phyloP scores from a whole-genome alignment of 1,140 invertebrate genomes.

The Drosophila nikananu region DNA sequence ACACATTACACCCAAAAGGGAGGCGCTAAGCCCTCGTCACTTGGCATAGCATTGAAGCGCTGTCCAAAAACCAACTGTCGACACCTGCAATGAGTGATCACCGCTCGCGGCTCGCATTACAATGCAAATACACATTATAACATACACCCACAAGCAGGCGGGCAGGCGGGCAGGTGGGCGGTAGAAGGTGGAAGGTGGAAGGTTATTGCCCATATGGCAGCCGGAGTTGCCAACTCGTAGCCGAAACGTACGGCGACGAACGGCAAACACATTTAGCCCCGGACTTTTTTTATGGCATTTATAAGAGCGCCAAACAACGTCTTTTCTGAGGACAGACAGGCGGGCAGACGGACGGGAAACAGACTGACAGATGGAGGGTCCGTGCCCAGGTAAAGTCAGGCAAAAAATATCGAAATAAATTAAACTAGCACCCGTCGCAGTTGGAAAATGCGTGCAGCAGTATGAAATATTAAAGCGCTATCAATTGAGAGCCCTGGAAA shows the following conservation, averaged over 20 bases:
- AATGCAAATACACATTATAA: constrained; percentile 44
- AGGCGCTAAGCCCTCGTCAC: constrained; percentile 32
- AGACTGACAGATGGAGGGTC: constrained; percentile 17
- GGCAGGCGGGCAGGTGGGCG: background rate
- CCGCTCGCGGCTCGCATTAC: constrained; percentile 51
- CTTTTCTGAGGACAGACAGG: constrained; percentile 23
- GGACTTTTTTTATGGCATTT: constrained; percentile 64
- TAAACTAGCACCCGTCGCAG: constrained; percentile 25
- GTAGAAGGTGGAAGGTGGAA: background rate
- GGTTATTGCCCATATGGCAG: constrained; percentile 53
- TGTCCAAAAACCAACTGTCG: constrained; percentile 45
- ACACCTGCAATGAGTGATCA: constrained; percentile 57
- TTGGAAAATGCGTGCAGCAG: background rate
- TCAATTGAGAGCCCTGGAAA: constrained; percentile 9
- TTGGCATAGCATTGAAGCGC: constrained; percentile 1
- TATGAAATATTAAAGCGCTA: constrained; percentile 48
- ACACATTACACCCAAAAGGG: constrained; percentile 8
- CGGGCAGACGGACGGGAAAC: constrained; percentile 3
- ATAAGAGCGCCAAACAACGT: constrained; percentile 42
- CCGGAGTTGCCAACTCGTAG: constrained; percentile 40
- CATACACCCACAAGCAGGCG: background rate
- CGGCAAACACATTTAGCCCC: constrained; percentile 51
- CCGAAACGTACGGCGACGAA: constrained; percentile 18
- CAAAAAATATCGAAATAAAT: constrained; percentile 51
- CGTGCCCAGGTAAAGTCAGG: constrained; percentile 7